Conservation (phyloP, 2,797 vertebrate species). For the Pogonophryne albipinna region DNA sequence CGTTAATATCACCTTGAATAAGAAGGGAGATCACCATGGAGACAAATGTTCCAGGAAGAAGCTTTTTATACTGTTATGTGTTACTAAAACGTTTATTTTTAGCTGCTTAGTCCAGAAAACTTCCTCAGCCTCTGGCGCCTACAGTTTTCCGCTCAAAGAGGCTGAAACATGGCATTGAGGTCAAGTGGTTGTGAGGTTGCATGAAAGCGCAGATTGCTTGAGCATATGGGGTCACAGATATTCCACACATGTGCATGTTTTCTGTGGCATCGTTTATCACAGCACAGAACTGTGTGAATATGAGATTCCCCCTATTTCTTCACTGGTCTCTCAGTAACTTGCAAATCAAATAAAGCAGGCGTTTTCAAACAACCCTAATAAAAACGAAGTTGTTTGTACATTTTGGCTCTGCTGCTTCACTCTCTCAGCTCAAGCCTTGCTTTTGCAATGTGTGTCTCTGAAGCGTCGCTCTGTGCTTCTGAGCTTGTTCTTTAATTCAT, state of each 20-base stretch:
- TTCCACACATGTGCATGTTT: not conserved
- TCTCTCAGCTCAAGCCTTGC: conserved; percentile 1
- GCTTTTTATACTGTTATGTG: conserved; percentile 23
- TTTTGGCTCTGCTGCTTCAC: conserved; percentile 19
- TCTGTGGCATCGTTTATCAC: not conserved
- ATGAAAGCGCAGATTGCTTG: no score
- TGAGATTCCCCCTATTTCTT: conserved; percentile 4
- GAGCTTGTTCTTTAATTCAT: conserved; percentile 48
- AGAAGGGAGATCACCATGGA: conserved; percentile 37
- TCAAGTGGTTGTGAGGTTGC: no score
- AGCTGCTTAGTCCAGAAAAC: no score
- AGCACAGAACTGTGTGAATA: not conserved
- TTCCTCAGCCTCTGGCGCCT: no score
- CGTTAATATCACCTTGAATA: conserved; percentile 26
- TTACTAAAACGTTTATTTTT: conserved; percentile 14
- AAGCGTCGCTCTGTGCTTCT: conserved; percentile 21
- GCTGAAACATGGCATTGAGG: no score
- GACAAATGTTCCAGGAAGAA: conserved; percentile 33
- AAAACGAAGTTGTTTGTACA: conserved; percentile 5
- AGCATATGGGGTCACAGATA: no score
- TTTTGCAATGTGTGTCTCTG: conserved; percentile 28
- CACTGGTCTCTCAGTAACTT: not conserved
- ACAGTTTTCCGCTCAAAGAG: no score
- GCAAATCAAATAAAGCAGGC: conserved; percentile 22
- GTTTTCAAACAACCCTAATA: conserved; percentile 2